A percentile compares a stretch with the other conserved stretches of the same genome.
These are phyloP conservation scores for Lacanobia wlatinum DNA, from an alignment of 2,888 invertebrate species.

Conservation along the genomic window DNA sequence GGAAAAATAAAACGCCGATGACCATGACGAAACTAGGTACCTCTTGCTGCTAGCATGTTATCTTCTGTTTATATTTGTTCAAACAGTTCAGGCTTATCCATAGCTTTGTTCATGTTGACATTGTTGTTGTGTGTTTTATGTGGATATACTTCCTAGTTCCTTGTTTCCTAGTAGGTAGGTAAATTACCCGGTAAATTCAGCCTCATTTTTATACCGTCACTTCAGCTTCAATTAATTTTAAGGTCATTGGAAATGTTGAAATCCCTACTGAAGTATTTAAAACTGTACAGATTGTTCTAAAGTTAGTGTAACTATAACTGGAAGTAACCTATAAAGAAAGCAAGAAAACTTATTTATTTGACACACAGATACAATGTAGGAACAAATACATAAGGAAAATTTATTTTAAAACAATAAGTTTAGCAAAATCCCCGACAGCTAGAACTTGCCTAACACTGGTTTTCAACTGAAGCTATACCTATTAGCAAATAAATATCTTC, in stretches of 20 bases:
- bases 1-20: too few relatives aligned
- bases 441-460: too few relatives aligned
- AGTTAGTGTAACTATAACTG: not conserved
- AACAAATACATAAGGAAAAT: too few relatives aligned
- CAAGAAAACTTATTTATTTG: too few relatives aligned
- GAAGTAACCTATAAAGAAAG: too few relatives aligned
- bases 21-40: constrained; percentile 1
- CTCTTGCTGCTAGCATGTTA: constrained; percentile 10
- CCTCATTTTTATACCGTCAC: not conserved
- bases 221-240: too few relatives aligned
- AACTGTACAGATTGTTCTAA: not conserved
- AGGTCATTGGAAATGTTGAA: not conserved
- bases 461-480: too few relatives aligned
- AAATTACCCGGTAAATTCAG: not conserved
- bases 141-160: not conserved
- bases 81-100: constrained; percentile 16
- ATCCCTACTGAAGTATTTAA: not conserved
- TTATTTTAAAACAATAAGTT: too few relatives aligned
- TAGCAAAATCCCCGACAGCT: too few relatives aligned
- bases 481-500: too few relatives aligned
- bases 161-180: not conserved
- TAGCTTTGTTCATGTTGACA: not conserved
- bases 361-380: too few relatives aligned
- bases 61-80: constrained; percentile 26
- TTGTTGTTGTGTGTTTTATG: constrained; percentile 5